A percentile compares a stretch with the other conserved stretches of the same genome.
phyloP scores from a whole-genome alignment of 2,113 vertebrate species.

The Sphyrna mokarran region DNA sequence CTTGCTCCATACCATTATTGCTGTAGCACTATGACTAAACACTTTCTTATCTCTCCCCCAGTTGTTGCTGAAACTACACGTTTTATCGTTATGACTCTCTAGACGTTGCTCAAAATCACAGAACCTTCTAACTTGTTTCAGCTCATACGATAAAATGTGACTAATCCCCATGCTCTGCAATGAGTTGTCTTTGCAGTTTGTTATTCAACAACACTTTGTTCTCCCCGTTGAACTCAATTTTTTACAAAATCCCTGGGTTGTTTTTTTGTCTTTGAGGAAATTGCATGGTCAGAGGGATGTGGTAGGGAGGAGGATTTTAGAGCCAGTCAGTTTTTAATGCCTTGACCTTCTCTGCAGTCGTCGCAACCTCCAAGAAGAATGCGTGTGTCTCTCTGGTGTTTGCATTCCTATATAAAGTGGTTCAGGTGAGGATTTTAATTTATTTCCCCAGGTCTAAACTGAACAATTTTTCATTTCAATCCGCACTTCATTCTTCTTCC shows the following conservation, averaged over 20 bases:
- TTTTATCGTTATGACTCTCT: neutral
- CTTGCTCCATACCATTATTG: neutral
- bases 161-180: neutral
- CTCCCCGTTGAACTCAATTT: neutral
- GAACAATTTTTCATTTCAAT: neutral
- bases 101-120: neutral
- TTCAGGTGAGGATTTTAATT: conserved; percentile 69
- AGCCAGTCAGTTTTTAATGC: neutral
- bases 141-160: neutral
- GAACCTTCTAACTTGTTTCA: neutral
- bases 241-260: neutral
- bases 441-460: neutral
- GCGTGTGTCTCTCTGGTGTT: conserved; percentile 92
- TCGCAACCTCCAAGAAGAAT: conserved; percentile 96
- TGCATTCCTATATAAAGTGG: conserved; percentile 95
- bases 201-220: neutral
- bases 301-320: neutral
- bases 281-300: neutral
- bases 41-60: neutral
- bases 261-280: neutral
- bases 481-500: neutral
- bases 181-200: neutral
- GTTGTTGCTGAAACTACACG: neutral
- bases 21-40: neutral
- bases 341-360: conserved; percentile 61